Conservation (phyloP, 2,797 vertebrate genomes). For the Diceros bicornis region DNA sequence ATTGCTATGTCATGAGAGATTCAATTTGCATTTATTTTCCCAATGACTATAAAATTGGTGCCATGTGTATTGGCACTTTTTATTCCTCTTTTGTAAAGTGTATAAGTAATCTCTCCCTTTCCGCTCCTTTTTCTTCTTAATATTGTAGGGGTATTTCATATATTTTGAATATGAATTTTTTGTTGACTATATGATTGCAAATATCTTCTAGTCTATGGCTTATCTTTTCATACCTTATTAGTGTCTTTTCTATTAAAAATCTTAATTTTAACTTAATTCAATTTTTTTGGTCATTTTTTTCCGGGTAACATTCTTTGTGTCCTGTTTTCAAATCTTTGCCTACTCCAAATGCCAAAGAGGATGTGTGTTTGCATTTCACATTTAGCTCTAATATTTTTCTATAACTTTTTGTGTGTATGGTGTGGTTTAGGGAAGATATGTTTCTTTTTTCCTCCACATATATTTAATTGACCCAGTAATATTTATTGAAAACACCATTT, state of each 20-base stretch:
- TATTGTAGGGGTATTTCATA: neutral
- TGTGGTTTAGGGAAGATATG: neutral
- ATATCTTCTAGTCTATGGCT: neutral
- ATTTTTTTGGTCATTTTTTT: neutral
- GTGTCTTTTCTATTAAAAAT: too few species aligned
- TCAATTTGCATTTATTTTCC: neutral
- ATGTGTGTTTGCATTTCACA: neutral
- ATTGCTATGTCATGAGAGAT: neutral
- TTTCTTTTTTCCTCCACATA: neutral
- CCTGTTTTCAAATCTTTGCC: neutral
- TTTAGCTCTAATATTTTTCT: neutral
- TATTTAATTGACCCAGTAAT: neutral
- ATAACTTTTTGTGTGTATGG: too few species aligned
- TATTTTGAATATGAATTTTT: neutral
- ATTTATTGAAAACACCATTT: neutral
- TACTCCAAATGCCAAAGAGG: neutral
- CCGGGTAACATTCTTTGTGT: neutral
- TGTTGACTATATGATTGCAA: neutral
- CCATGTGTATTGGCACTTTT: neutral
- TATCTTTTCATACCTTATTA: neutral
- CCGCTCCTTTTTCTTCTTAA: neutral
- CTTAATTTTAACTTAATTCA: neutral
- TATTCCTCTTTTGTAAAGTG: neutral
- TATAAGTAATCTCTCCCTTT: neutral
- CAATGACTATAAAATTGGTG: neutral